These are phyloP conservation scores for Catajapyx aquilonaris DNA, from an alignment of 1,140 invertebrate genomes.

Conservation along the genomic window DNA sequence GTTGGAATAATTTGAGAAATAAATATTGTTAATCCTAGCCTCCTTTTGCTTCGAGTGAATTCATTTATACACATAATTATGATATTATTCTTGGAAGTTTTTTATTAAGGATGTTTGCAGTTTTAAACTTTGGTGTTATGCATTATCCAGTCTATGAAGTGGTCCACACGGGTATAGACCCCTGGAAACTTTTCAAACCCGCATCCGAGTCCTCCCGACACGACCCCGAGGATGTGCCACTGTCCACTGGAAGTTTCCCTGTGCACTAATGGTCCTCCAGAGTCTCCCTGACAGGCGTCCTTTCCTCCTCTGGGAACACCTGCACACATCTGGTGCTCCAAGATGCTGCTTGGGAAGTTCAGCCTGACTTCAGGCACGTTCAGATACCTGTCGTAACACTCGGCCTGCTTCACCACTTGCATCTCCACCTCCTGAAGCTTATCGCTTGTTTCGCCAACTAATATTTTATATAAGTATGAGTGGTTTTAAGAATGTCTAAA, in stretches of 20 bases:
- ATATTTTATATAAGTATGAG: background rate
- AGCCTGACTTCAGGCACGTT: background rate
- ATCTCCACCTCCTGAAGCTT: background rate
- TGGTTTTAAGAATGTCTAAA: background rate
- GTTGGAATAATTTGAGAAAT: too few relatives aligned
- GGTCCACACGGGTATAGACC: constrained; percentile 54
- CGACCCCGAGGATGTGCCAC: constrained; percentile 52
- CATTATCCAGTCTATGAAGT: constrained; percentile 50
- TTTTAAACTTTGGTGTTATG: too few relatives aligned
- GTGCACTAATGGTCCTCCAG: constrained; percentile 56
- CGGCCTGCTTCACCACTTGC: background rate
- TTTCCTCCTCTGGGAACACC: constrained; percentile 44
- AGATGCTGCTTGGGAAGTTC: background rate
- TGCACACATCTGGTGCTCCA: constrained; percentile 36
- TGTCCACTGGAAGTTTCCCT: constrained; percentile 13
- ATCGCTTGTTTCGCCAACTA: background rate
- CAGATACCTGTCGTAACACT: background rate
- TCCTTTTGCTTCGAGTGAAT: too few relatives aligned
- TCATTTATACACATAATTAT: too few relatives aligned
- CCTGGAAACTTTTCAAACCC: constrained; percentile 49
- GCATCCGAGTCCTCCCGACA: constrained; percentile 63
- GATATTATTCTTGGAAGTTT: too few relatives aligned
- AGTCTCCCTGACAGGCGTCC: constrained; percentile 64
- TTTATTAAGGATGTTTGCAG: too few relatives aligned
- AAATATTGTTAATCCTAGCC: too few relatives aligned